phyloP scores from a whole-genome alignment of 2,113 vertebrate genomes.

The Cettia cetti region DNA sequence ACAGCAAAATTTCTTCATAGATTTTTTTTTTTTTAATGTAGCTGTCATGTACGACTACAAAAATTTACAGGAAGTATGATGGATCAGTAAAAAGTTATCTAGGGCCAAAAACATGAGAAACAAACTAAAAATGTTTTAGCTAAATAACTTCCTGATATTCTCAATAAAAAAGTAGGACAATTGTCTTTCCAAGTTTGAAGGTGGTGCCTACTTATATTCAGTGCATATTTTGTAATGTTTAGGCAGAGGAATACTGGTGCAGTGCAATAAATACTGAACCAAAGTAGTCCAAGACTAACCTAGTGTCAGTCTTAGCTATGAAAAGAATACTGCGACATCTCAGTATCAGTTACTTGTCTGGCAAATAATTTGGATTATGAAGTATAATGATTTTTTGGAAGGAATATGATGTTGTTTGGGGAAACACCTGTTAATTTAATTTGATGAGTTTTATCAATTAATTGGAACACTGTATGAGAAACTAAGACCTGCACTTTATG shows the following conservation, averaged over 20 bases:
- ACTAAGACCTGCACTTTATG: neutral
- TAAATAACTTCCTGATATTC: neutral
- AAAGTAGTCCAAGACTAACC: neutral
- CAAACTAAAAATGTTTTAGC: neutral
- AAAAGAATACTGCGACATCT: neutral
- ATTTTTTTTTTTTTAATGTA: neutral
- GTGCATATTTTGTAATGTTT: neutral
- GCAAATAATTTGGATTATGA: neutral
- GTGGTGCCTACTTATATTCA: neutral
- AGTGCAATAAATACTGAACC: neutral
- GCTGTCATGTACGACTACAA: neutral
- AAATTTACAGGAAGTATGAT: fast-evolving
- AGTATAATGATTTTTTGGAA: neutral
- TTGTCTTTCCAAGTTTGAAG: neutral
- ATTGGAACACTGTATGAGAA: neutral
- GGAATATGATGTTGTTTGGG: neutral
- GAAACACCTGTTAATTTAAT: neutral
- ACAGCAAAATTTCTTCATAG: neutral
- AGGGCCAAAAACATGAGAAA: neutral
- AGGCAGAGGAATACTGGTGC: neutral
- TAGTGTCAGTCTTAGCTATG: neutral
- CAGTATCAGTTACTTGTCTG: neutral
- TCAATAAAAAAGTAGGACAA: neutral
- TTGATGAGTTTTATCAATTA: neutral
- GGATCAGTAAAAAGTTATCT: neutral